Conservation (phyloP, 2,888 invertebrate genomes). For the Campaea margaritaria region DNA sequence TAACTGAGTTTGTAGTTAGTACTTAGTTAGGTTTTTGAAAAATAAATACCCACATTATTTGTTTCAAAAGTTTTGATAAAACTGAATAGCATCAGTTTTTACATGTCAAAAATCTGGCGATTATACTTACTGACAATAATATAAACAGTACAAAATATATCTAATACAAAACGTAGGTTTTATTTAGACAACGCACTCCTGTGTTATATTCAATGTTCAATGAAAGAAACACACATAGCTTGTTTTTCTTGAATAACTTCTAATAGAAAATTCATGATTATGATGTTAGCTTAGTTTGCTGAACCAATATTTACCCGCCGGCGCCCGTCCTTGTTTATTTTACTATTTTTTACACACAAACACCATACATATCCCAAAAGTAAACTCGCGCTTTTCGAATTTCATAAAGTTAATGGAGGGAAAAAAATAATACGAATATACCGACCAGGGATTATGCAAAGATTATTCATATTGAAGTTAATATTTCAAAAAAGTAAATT, state of each 20-base stretch:
- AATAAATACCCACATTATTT: too few relatives aligned
- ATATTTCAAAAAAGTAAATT: constrained; percentile 81
- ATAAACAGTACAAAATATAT: too few relatives aligned
- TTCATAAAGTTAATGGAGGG: constrained; percentile 33
- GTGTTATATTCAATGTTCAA: neutral
- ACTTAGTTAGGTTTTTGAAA: too few relatives aligned
- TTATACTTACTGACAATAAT: too few relatives aligned
- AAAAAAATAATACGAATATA: constrained; percentile 38
- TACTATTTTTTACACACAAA: constrained; percentile 21
- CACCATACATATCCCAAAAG: constrained; percentile 25
- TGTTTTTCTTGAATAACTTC: constrained; percentile 23
- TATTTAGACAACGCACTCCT: neutral
- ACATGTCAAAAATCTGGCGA: too few relatives aligned
- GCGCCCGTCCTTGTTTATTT: constrained; percentile 28
- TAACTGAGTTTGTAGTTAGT: too few relatives aligned
- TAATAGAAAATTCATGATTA: constrained; percentile 28
- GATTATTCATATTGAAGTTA: constrained; percentile 64
- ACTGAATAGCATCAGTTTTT: too few relatives aligned
- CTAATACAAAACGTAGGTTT: neutral
- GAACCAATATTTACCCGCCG: constrained; percentile 27
- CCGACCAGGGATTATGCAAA: constrained; percentile 50
- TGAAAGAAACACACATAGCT: constrained; percentile 6
- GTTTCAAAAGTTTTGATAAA: too few relatives aligned
- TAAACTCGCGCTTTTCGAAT: constrained; percentile 23
- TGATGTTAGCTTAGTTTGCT: constrained; percentile 24